Conservation (phyloP, 2,113 vertebrate genomes). For the Riparia riparia region DNA sequence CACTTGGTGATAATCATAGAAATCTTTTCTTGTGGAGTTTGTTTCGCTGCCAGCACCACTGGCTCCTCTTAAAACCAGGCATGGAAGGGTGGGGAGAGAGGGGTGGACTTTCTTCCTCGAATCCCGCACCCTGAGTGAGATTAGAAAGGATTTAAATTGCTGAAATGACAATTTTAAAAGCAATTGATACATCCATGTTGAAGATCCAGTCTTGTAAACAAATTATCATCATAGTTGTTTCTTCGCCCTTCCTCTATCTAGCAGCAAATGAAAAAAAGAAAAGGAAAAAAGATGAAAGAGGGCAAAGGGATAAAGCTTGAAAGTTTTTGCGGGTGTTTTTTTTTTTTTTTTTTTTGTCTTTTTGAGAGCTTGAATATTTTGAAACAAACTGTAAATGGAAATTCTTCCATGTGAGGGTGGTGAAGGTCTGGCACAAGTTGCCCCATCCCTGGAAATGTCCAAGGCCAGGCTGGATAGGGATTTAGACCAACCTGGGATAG, state of each 20-base stretch:
- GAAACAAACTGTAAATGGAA: neutral
- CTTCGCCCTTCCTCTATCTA: neutral
- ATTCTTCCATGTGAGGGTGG: neutral
- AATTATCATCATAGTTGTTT: fast-evolving
- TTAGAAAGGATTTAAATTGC: neutral
- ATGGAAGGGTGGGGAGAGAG: neutral
- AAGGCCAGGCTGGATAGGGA: neutral
- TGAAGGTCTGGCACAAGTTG: neutral
- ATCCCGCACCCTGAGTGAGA: neutral
- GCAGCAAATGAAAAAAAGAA: neutral
- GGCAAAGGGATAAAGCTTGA: neutral
- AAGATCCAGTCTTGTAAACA: neutral
- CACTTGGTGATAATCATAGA: neutral
- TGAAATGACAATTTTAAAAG: neutral
- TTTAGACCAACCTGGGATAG: neutral
- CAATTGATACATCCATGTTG: neutral
- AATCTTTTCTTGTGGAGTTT: neutral
- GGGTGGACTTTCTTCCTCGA: neutral
- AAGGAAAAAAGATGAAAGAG: neutral
- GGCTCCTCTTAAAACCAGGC: neutral
- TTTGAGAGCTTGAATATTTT: neutral
- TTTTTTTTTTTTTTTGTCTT: neutral
- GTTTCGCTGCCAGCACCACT: neutral
- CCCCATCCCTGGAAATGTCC: neutral
- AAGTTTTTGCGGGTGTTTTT: neutral